Conservation (phyloP, 2,888 invertebrate genomes). For the Drosophila phalerata region DNA sequence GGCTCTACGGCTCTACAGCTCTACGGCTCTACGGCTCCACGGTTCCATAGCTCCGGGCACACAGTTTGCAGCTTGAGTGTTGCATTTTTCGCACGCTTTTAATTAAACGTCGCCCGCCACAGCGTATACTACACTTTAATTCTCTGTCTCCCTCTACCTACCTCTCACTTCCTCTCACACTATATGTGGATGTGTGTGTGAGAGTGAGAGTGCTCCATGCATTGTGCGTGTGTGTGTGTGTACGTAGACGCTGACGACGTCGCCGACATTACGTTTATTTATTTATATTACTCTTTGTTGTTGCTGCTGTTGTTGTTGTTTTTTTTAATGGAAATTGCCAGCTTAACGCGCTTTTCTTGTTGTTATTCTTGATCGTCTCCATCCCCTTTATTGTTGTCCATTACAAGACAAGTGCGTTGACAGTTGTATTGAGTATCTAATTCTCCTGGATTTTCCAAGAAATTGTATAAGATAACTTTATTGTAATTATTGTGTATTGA, state of each 20-base stretch:
- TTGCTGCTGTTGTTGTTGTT: conserved; percentile 11
- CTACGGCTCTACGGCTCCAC: not conserved
- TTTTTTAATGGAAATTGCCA: conserved; percentile 9
- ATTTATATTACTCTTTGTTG: conserved; percentile 29
- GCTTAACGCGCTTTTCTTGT: conserved; percentile 11
- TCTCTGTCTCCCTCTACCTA: not conserved
- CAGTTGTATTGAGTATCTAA: conserved; percentile 38
- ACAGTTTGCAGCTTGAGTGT: conserved; percentile 55
- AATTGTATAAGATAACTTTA: not conserved
- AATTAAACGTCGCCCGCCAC: conserved; percentile 65
- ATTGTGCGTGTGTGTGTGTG: conserved; percentile 4
- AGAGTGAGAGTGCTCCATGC: not conserved
- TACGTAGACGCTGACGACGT: conserved; percentile 10
- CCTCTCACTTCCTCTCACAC: not conserved
- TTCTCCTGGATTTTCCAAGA: conserved; percentile 10
- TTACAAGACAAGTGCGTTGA: conserved; percentile 19
- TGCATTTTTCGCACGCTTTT: conserved; percentile 76
- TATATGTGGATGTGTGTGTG: not conserved
- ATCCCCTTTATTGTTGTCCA: not conserved
- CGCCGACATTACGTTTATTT: conserved; percentile 32
- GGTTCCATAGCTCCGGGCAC: conserved; percentile 20
- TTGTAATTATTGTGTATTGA: not conserved
- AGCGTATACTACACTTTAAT: conserved; percentile 44
- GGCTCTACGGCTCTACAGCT: not conserved
- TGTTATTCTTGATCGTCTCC: not conserved